Conservation (phyloP, 1,140 invertebrate species). For the Drosophila sechellia region DNA sequence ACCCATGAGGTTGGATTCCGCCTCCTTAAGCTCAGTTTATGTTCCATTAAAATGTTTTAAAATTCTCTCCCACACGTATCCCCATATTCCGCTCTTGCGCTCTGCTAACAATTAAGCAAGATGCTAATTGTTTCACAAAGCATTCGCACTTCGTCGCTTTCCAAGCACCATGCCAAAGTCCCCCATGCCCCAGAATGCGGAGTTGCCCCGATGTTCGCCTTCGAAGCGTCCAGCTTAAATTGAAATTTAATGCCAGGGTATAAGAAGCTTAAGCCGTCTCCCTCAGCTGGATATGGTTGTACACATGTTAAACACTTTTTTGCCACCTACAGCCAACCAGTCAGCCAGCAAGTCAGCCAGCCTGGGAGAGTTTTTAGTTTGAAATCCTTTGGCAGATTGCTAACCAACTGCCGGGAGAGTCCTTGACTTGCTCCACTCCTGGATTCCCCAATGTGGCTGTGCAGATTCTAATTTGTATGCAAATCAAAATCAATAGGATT, state of each 20-base stretch:
- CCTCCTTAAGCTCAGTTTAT: slow-evolving; percentile 57
- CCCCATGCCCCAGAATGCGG: background rate
- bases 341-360: background rate
- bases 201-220: slow-evolving; percentile 1
- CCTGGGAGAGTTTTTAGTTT: slow-evolving; percentile 52
- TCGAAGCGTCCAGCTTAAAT: slow-evolving; percentile 68
- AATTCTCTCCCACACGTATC: slow-evolving; percentile 46
- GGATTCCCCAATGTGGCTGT: slow-evolving; percentile 16
- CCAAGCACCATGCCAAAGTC: slow-evolving; percentile 18
- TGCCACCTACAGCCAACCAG: slow-evolving; percentile 17
- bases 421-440: background rate
- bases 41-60: slow-evolving; percentile 77
- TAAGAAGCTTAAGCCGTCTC: slow-evolving; percentile 55
- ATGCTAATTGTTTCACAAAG: slow-evolving; percentile 79
- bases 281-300: slow-evolving; percentile 54
- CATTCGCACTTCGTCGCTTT: slow-evolving; percentile 80
- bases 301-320: slow-evolving; percentile 81
- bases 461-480: slow-evolving; percentile 79
- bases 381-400: slow-evolving; percentile 70
- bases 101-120: slow-evolving; percentile 67
- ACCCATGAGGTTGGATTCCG: background rate
- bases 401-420: slow-evolving; percentile 30
- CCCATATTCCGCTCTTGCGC: slow-evolving; percentile 7
- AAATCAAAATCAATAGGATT: slow-evolving; percentile 83
- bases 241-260: slow-evolving; percentile 73